Conservation (phyloP, 2,888 invertebrate genomes). For the Germaria angustata region DNA sequence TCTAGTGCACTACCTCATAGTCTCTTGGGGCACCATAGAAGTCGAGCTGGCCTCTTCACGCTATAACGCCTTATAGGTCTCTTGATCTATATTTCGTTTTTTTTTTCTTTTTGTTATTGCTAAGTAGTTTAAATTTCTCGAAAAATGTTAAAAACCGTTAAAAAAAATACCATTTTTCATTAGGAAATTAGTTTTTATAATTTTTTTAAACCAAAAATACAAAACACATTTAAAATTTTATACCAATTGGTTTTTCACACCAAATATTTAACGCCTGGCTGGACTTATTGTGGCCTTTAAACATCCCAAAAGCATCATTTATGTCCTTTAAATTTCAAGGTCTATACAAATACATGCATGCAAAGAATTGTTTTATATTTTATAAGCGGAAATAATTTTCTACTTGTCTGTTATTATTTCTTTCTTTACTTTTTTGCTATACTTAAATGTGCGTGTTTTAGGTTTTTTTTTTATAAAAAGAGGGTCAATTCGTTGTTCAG, state of each 20-base stretch:
- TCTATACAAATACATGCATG: slow-evolving; percentile 10
- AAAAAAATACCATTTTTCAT: too few relatives aligned
- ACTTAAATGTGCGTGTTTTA: slow-evolving; percentile 44
- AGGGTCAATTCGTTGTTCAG: slow-evolving; percentile 49
- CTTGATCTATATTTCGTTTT: too few relatives aligned
- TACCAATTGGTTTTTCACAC: slow-evolving; percentile 34
- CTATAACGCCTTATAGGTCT: too few relatives aligned
- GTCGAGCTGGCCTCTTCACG: too few relatives aligned
- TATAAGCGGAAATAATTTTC: slow-evolving; percentile 66
- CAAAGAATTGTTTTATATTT: slow-evolving; percentile 2
- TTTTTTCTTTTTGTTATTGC: too few relatives aligned
- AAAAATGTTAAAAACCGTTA: too few relatives aligned
- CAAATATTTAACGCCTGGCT: slow-evolving; percentile 31
- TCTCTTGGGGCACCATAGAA: too few relatives aligned
- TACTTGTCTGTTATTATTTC: slow-evolving; percentile 15
- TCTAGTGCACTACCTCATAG: too few relatives aligned
- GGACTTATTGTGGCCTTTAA: background rate
- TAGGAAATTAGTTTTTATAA: too few relatives aligned
- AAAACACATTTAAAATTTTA: slow-evolving; percentile 1
- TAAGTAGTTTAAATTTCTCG: too few relatives aligned
- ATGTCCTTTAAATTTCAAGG: slow-evolving; percentile 12
- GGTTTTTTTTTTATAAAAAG: slow-evolving; percentile 19
- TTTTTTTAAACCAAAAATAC: background rate
- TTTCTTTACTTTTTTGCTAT: background rate
- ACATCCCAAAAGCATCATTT: slow-evolving; percentile 21